A percentile compares a stretch with the other conserved stretches of the same genome.
phyloP scores from a whole-genome alignment of 2,113 vertebrate species.

The Pyxicephalus adspersus region DNA sequence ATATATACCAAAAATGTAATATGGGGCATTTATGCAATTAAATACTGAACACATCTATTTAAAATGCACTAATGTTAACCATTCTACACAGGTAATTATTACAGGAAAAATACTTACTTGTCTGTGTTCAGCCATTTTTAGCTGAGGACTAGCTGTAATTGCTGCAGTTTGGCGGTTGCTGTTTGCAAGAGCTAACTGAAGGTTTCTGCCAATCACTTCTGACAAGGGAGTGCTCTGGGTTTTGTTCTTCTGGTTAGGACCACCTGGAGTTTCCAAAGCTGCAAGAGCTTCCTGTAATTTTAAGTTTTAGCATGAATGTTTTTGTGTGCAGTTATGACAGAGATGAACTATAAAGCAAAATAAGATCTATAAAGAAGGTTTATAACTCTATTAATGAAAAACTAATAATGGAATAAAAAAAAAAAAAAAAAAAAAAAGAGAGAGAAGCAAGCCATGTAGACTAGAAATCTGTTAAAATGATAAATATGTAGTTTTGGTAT shows the following conservation, averaged over 20 bases:
- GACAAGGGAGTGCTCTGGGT: constrained; percentile 85
- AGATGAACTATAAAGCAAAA: too few species aligned
- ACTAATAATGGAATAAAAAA: background rate
- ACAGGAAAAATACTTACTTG: constrained; percentile 60
- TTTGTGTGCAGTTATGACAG: too few species aligned
- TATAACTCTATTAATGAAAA: too few species aligned
- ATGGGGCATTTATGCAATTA: background rate
- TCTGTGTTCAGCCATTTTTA: constrained; percentile 61
- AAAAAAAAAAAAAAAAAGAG: background rate
- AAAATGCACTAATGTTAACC: background rate
- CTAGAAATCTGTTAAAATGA: too few species aligned
- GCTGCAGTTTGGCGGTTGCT: constrained; percentile 74
- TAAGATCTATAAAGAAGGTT: too few species aligned
- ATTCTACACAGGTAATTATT: background rate
- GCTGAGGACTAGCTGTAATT: constrained; percentile 81
- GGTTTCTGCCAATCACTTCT: constrained; percentile 85
- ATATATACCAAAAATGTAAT: too few species aligned
- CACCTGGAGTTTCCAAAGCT: constrained; percentile 83
- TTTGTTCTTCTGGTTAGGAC: constrained; percentile 67
- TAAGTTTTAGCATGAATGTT: background rate
- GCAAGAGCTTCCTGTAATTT: constrained; percentile 87
- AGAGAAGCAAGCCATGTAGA: background rate
- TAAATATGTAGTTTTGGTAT: too few species aligned
- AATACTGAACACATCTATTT: background rate
- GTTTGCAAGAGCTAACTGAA: constrained; percentile 87